Evolutionary conservation across 2,888 invertebrate genomes (phyloP).

Genomic region (Spisula subtruncata): DNA sequence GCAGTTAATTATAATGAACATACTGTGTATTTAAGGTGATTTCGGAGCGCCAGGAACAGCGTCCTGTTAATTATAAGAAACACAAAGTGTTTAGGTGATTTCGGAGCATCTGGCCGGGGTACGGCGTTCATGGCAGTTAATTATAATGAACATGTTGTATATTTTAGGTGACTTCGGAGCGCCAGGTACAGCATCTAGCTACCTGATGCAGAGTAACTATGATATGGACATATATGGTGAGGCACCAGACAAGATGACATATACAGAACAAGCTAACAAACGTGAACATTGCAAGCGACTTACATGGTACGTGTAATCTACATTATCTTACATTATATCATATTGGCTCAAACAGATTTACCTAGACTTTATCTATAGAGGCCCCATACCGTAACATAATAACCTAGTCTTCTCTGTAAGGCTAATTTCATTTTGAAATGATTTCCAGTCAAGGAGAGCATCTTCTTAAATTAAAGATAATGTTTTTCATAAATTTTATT

Average conservation of each 20-base stretch:
- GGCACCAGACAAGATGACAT: constrained; percentile 92
- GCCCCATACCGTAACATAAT: too few species aligned
- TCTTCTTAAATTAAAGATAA: too few species aligned
- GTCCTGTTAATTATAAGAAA: constrained; percentile 80
- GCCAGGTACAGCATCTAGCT: constrained; percentile 87
- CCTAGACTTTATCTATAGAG: too few species aligned
- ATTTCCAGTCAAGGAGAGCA: too few species aligned
- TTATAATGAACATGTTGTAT: too few species aligned
- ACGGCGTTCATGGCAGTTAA: constrained; percentile 76
- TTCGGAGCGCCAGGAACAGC: constrained; percentile 85
- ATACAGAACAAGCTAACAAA: constrained; percentile 95
- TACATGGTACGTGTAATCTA: constrained; percentile 90
- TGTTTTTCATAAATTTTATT: too few species aligned
- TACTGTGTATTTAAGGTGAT: constrained; percentile 51
- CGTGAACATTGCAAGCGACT: constrained; percentile 93
- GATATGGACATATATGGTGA: constrained; percentile 88
- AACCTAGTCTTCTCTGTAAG: too few species aligned
- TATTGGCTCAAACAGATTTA: too few species aligned
- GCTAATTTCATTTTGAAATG: too few species aligned
- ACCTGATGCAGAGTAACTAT: constrained; percentile 87
- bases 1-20: too few species aligned
- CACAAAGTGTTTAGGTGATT: constrained; percentile 42
- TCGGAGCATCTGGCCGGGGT: constrained; percentile 84
- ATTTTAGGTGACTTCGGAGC: constrained; percentile 73
- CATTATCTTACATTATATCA: too few species aligned